A percentile compares a stretch with the other conserved stretches of the same genome.
Evolutionary conservation across 1,140 invertebrate genomes (phyloP).

Genomic region (Globodera rostochiensis): DNA sequence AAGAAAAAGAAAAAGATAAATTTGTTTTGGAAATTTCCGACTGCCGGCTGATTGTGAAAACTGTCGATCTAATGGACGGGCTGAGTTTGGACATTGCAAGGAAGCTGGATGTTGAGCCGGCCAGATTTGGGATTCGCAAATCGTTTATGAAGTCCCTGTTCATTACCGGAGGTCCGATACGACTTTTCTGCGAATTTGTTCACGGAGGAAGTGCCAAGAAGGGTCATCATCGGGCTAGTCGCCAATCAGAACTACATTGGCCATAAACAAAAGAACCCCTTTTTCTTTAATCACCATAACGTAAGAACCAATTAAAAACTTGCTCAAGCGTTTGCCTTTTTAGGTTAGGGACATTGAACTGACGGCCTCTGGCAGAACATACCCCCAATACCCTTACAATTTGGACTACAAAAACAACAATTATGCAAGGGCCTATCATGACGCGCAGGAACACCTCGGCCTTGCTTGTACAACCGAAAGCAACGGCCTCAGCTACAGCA

Average conservation of each 20-base stretch:
- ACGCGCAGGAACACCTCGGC: not conserved
- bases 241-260: conserved; percentile 8
- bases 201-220: conserved; percentile 27
- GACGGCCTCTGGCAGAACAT: not conserved
- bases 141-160: conserved; percentile 25
- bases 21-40: not conserved
- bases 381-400: conserved; percentile 4
- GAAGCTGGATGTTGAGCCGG: not conserved
- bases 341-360: conserved; percentile 21
- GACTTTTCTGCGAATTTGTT: conserved; percentile 30
- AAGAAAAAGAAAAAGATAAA: not conserved
- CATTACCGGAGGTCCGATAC: conserved; percentile 2
- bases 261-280: conserved; percentile 21
- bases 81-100: conserved; percentile 22
- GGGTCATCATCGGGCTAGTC: conserved; percentile 22
- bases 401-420: conserved; percentile 31
- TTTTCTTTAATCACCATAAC: conserved; percentile 21
- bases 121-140: conserved; percentile 33
- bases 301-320: not conserved
- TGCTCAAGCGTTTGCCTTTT: too few relatives aligned
- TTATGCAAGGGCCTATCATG: conserved; percentile 26
- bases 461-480: not conserved
- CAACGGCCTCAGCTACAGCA: conserved; percentile 1
- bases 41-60: conserved; percentile 14
- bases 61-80: conserved; percentile 29